Evolutionary conservation across 2,113 vertebrate species (phyloP), one percentile per base, ranked within the genome.

Genomic region (Dromaius novaehollandiae): DNA sequence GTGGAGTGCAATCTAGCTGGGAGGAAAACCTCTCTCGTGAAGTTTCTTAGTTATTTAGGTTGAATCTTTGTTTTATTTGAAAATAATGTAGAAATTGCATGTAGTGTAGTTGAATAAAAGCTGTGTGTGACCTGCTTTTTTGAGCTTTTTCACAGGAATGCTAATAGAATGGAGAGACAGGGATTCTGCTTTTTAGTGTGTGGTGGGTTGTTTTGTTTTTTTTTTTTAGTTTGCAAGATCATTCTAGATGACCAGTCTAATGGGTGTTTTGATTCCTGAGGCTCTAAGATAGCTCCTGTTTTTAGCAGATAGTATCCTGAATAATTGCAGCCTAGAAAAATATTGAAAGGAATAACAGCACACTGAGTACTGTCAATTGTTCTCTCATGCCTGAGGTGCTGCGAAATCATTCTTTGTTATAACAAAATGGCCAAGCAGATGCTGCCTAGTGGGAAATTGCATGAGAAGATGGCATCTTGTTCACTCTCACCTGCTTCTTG

Each of bases 291-390:
- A 58, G 30, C 30, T 48, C 4, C 18, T 66, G 2, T 38, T 66
- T 51, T 75, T 44, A 36, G 61, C 4, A 64, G 44, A 36, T 50
- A 26, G 13, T 15, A 46, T 50, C 22, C 9, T 46, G 42, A 58
- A 38, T 17, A 56, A 34, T 18, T 14, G 8, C 38, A 70, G 38
- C 32, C 6, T 48, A 22, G 26, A 1, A 22, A 81, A 73, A 24
- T 18, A 34, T 5, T 18, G 58, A 46, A 69, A 60, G 53, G 21
- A 28, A 6, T 73, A 61, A 26, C 36, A 69, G 44, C 17, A 60
- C 44, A 6, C 6, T 0, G 3, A 32, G 8, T 51, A 22, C 20
- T 42, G n/a, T 32, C 16, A 11, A 0, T 14, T 38, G 26, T n/a
- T 81, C 8, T 28, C 22, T 88, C 9, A 28, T 40, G 38, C 13